Evolutionary conservation across 1,140 invertebrate species (phyloP), one percentile per base, ranked within the genome.

Genomic region (Brachionus calyciflorus): DNA sequence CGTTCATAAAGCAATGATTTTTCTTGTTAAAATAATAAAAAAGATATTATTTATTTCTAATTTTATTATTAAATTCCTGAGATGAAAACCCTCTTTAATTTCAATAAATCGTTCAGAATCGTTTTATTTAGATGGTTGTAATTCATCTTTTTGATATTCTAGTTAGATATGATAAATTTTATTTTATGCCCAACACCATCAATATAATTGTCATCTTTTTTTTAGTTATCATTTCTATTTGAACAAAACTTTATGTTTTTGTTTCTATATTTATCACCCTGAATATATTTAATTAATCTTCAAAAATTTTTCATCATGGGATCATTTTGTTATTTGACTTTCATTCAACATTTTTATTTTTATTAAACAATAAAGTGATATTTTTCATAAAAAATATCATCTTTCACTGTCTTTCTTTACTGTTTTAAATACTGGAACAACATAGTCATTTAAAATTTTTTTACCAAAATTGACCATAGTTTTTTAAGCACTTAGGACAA

Each of bases 201-300:
- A n/a, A n/a, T n/a, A n/a, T n/a, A n/a, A n/a, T n/a, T n/a, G n/a
- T n/a, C n/a, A n/a, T n/a, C n/a, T n/a, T n/a, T n/a, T n/a, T n/a
- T n/a, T n/a, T n/a, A n/a, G n/a, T n/a, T n/a, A n/a, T n/a, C n/a
- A n/a, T n/a, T n/a, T n/a, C n/a, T n/a, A n/a, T n/a, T n/a, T n/a
- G n/a, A n/a, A n/a, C n/a, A n/a, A n/a, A 70, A 30, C 19, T 70
- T 70, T 41, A 70, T 70, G 44, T 70, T 70, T 7, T 14, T 28
- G 30, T 70, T 70, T 44, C 48, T 48, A 10, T 70, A n/a, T 46
- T 70, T 70, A 7, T 70, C 68, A 28, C 68, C 68, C 33, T 70
- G 68, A 28, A 41, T 70, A 51, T 70, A 70, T n/a, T 70, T 70
- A 37, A 70, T 70, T 17, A 70, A 33, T 17, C 68, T 19, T 41